Percentiles rank a stretch among this genome's conserved stretches.
These are phyloP conservation scores for Amblyteles armatorius DNA, from an alignment of 2,888 invertebrate genomes.

Conservation along the genomic window DNA sequence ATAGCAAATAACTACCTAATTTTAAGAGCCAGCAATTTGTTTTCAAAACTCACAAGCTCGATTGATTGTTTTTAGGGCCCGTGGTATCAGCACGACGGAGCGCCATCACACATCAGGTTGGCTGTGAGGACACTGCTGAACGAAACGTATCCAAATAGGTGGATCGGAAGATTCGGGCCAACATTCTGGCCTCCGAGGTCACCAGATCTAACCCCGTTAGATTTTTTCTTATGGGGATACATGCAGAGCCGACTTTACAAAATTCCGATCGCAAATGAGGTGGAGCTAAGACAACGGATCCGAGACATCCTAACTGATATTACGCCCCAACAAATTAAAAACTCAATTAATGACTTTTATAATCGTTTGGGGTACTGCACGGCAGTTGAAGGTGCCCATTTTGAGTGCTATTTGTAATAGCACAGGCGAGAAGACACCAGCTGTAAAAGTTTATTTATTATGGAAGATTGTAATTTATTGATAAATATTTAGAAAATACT, in stretches of 20 bases:
- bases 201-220: not conserved
- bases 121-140: not conserved
- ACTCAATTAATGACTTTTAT: no score
- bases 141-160: not conserved
- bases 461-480: no score
- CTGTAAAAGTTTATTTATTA: no score
- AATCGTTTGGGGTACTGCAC: no score
- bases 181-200: not conserved
- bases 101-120: constrained; percentile 34
- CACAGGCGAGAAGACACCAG: no score
- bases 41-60: not conserved
- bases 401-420: no score
- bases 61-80: no score
- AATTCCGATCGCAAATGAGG: not conserved
- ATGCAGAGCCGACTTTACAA: not conserved
- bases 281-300: not conserved
- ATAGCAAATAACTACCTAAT: not conserved
- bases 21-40: not conserved
- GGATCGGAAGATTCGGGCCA: not conserved
- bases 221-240: not conserved
- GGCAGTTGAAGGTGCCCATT: no score
- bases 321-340: no score
- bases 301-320: not conserved
- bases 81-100: not conserved
- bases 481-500: no score